phyloP scores from a whole-genome alignment of 2,113 vertebrate species.

The Rallus limicola region DNA sequence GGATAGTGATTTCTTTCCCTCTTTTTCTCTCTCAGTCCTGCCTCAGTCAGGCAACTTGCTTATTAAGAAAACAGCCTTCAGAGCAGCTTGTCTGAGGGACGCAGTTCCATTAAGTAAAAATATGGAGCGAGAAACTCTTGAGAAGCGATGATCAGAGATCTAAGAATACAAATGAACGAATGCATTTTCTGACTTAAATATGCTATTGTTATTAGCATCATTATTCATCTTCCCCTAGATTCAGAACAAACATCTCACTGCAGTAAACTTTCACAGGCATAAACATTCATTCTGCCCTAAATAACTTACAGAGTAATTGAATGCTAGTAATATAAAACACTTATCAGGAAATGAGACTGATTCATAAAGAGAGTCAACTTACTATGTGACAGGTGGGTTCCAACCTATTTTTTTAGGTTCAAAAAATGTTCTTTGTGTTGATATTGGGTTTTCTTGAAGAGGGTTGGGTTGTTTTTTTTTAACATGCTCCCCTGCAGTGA shows the following conservation, averaged over 20 bases:
- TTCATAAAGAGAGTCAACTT: background rate
- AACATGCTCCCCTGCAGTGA: background rate
- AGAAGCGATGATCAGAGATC: background rate
- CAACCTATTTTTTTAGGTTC: background rate
- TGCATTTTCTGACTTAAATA: constrained; percentile 44
- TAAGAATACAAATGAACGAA: constrained; percentile 40
- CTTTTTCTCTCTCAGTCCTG: background rate
- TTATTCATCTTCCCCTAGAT: constrained; percentile 46
- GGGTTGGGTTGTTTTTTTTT: background rate
- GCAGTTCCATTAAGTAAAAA: background rate
- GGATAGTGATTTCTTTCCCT: background rate
- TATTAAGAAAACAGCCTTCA: constrained; percentile 37
- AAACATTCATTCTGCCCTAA: constrained; percentile 50
- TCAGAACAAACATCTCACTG: background rate
- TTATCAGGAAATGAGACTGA: constrained; percentile 35
- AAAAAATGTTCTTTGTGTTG: background rate
- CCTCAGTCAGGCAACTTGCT: constrained; percentile 9
- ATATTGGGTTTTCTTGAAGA: background rate
- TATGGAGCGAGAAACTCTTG: background rate
- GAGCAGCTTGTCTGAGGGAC: constrained; percentile 2
- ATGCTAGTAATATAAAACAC: constrained; percentile 33
- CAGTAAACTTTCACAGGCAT: constrained; percentile 20
- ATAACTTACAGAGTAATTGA: constrained; percentile 37
- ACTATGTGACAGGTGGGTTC: background rate
- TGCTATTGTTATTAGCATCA: constrained; percentile 45